Conservation (phyloP, 2,888 invertebrate genomes). For the Nephrocerus scutellatus region DNA sequence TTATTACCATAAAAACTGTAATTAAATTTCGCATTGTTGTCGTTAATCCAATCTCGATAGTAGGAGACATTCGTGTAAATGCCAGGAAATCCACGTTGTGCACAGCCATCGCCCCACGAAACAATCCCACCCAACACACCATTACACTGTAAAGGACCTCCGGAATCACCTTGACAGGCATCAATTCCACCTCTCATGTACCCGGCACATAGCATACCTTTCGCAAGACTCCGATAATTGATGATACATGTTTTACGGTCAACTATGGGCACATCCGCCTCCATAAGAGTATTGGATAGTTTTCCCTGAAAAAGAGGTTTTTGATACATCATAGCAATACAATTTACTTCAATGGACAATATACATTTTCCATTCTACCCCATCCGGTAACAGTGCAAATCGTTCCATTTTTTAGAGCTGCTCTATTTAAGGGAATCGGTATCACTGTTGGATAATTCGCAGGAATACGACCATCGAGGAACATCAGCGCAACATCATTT, state of each 20-base stretch:
- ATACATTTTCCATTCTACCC: conserved; percentile 29
- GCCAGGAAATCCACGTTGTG: conserved; percentile 27
- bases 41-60: conserved; percentile 28
- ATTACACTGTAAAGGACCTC: conserved; percentile 35
- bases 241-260: conserved; percentile 18
- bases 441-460: conserved; percentile 17
- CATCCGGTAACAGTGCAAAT: conserved; percentile 35
- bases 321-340: conserved; percentile 3
- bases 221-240: conserved; percentile 23
- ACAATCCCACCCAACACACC: conserved; percentile 30
- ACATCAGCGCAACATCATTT: conserved; percentile 35
- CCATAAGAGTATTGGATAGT: conserved; percentile 21
- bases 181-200: conserved; percentile 30
- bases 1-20: conserved; percentile 22
- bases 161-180: conserved; percentile 40
- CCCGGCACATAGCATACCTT: conserved; percentile 34
- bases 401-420: conserved; percentile 3
- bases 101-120: conserved; percentile 36
- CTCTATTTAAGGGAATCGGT: conserved; percentile 24
- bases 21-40: conserved; percentile 25
- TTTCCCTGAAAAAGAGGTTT: conserved; percentile 13
- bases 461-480: conserved; percentile 32
- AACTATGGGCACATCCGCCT: conserved; percentile 27
- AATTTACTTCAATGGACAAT: conserved; percentile 16
- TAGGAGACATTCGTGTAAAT: conserved; percentile 36